Evolutionary conservation across 2,797 vertebrate species (phyloP), one percentile per base, ranked within the genome.

Genomic region (Acomys russatus): DNA sequence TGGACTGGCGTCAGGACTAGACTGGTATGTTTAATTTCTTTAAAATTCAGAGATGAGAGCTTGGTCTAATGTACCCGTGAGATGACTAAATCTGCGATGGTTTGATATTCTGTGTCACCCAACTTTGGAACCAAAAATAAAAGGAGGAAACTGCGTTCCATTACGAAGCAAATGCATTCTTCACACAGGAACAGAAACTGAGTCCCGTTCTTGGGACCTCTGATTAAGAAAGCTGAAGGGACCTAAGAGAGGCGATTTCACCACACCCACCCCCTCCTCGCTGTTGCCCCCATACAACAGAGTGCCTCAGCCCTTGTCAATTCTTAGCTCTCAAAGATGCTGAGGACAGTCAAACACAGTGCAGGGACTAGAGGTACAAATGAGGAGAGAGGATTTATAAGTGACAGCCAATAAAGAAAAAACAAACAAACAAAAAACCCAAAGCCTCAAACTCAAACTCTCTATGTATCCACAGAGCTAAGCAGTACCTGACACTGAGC

Each of bases 121-220:
- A 86, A 78, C 78, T 95, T 92, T 76, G 89, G 66, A 44, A 91
- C n/a, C 33, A 96, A 92, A 77, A 96, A 74, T 38, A 70, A 59
- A 90, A 94, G 76, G 12, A n/a, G 54, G 30, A 44, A 74, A 59
- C 30, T 78, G 77, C 84, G 54, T 68, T 77, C n/a, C 79, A 92
- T 84, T 71, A 56, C 28, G 33, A 94, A 74, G n/a, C 88, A 90
- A 94, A 89, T 20, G 56, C 38, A n/a, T n/a, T n/a, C 14, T 33
- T 88, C 89, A 94, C 68, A 78, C 63, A 83, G 79, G 74, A 96
- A 94, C 71, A 88, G 66, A 93, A 80, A 85, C 35, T 8, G 44
- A 82, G 38, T 78, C 54, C 54, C 23, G 88, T 84, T 94, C 44
- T 70, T 17, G 20, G 92, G 61, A 95, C 77, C 73, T 88, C 77